phyloP scores from a whole-genome alignment of 2,888 invertebrate species.

The Malachius bipustulatus region DNA sequence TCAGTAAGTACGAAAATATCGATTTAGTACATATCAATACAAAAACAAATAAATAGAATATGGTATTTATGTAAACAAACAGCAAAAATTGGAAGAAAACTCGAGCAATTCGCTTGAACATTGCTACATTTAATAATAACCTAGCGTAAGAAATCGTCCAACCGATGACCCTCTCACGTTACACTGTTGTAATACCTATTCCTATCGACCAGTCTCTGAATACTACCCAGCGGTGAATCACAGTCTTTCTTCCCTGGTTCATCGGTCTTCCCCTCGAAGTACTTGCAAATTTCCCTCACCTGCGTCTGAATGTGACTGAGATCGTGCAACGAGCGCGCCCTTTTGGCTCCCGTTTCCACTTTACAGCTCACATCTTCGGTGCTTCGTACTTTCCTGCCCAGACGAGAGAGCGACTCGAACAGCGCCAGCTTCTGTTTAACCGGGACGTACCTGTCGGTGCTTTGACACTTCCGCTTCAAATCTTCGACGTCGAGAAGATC shows the following conservation, averaged over 20 bases:
- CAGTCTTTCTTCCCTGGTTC: conserved; percentile 13
- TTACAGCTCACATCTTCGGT: conserved; percentile 48
- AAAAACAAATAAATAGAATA: no score
- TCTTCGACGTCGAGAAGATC: conserved; percentile 31
- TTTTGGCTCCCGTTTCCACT: conserved; percentile 39
- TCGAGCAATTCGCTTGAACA: no score
- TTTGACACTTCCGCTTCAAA: conserved; percentile 43
- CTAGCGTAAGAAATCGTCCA: no score
- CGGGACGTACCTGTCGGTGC: conserved; percentile 53
- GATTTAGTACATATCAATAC: no score
- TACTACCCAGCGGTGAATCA: conserved; percentile 1
- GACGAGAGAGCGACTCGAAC: conserved; percentile 55
- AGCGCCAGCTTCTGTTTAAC: conserved; percentile 57
- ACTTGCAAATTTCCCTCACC: conserved; percentile 57
- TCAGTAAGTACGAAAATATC: no score
- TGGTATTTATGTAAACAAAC: no score
- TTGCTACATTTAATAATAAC: no score
- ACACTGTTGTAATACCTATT: no score
- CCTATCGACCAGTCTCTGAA: no score
- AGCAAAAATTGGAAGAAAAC: no score
- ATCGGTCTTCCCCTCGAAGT: conserved; percentile 47
- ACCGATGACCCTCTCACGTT: no score
- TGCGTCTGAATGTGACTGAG: conserved; percentile 39
- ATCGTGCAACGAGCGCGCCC: conserved; percentile 57
- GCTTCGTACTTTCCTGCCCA: conserved; percentile 49